Conservation (phyloP, 1,140 invertebrate species). For the Neomicropteryx cornuta region DNA sequence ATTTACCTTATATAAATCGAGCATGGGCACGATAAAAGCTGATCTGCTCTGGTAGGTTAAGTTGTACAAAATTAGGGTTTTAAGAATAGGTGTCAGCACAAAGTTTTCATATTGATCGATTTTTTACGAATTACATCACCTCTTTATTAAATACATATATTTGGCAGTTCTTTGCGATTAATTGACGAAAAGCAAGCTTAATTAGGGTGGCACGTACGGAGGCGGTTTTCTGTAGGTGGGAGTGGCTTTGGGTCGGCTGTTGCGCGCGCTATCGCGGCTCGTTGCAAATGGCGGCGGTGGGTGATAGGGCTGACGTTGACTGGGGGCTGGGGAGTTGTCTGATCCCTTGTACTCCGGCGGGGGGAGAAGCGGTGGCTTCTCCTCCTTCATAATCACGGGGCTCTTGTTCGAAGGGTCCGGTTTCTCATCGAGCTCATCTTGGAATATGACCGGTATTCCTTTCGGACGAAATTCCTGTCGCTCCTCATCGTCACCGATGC, state of each 20-base stretch:
- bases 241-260: slow-evolving; percentile 63
- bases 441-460: slow-evolving; percentile 89
- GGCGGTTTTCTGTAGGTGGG: slow-evolving; percentile 83
- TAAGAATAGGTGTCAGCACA: too few species aligned
- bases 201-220: slow-evolving; percentile 86
- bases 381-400: slow-evolving; percentile 85
- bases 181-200: too few species aligned
- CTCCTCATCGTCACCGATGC: slow-evolving; percentile 61
- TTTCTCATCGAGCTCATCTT: slow-evolving; percentile 87
- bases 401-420: slow-evolving; percentile 69
- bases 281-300: slow-evolving; percentile 72
- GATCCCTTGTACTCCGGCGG: slow-evolving; percentile 42
- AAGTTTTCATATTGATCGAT: too few species aligned
- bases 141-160: too few species aligned
- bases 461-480: slow-evolving; percentile 76
- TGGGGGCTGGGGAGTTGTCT: slow-evolving; percentile 28
- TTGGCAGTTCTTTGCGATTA: slow-evolving; percentile 8
- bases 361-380: slow-evolving; percentile 71
- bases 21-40: too few species aligned
- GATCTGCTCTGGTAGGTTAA: too few species aligned
- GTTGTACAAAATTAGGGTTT: too few species aligned
- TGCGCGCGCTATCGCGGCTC: slow-evolving; percentile 51
- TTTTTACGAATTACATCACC: too few species aligned
- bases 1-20: too few species aligned
- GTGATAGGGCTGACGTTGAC: slow-evolving; percentile 52